Evolutionary conservation across 1,140 invertebrate species (phyloP), one percentile per base, ranked within the genome.

Genomic region (Drosophila fuyamai): DNA sequence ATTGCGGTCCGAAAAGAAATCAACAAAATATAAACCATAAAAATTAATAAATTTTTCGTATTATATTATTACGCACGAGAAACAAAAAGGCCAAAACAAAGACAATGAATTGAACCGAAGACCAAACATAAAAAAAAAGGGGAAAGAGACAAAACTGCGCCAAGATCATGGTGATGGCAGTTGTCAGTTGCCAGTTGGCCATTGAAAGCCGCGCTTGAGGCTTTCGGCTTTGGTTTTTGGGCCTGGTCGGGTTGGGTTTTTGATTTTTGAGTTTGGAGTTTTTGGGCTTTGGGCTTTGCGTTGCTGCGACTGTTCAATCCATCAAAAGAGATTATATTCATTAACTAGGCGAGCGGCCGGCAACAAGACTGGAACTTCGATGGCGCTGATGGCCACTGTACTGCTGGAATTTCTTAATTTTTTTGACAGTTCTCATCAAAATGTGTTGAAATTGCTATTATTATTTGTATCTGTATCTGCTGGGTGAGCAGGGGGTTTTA

Each of bases 311-410:
- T 86, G 84, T 79, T 89, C 83, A 83, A 86, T 86, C 83, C 83
- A 86, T 86, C 83, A 86, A 86, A 88, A 86, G 84, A 86, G 83
- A 86, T 86, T 86, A 86, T 86, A 77, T 86, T 89, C 67, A 89
- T 86, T 83, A 86, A 88, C 84, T 82, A 82, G 84, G 79, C 76
- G 79, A 76, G 58, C 74, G 54, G 50, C 29, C 43, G 56, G 60
- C 65, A 55, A 56, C 68, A 48, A 68, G 61, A 78, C 46, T 44
- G 27, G 35, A 50, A 48, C 50, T 10, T 46, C 56, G 58, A 76
- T 59, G 65, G 65, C 58, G 57, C 48, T 77, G 79, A 82, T 75
- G 79, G 58, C 61, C 68, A 78, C 62, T 61, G 79, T 67, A 74
- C 76, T 66, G 73, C 77, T 86, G 83, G 76, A 86, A 86, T 86